Percentiles rank a stretch among this genome's conserved stretches.
Evolutionary conservation across 2,888 invertebrate genomes (phyloP).

Genomic region (Hydroisotoma schaefferi): DNA sequence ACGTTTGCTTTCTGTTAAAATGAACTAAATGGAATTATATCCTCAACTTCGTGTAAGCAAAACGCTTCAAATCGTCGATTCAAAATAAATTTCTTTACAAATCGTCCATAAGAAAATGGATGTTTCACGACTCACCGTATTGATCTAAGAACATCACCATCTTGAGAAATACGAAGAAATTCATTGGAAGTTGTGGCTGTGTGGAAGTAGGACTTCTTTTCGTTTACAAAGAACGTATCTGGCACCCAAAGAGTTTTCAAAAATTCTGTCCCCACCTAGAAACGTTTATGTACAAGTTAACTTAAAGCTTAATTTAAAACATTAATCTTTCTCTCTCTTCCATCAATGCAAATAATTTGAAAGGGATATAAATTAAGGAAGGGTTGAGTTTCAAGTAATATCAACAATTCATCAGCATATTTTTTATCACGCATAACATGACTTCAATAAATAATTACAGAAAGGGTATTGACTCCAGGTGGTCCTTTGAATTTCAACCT

Average conservation of each 20-base stretch:
- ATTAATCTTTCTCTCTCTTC: background rate
- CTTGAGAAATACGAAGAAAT: slow-evolving; percentile 93
- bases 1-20: background rate
- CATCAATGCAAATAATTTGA: background rate
- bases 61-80: background rate
- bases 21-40: background rate
- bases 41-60: background rate
- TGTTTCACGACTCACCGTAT: slow-evolving; percentile 69
- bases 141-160: slow-evolving; percentile 90
- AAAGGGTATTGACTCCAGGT: slow-evolving; percentile 83
- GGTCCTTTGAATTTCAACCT: slow-evolving; percentile 87
- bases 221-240: slow-evolving; percentile 99
- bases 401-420: too few species aligned
- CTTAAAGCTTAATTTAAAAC: background rate
- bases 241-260: slow-evolving; percentile 97
- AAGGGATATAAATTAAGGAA: too few species aligned
- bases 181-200: slow-evolving; percentile 99
- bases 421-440: too few species aligned
- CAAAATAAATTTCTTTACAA: background rate
- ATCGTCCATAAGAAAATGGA: background rate
- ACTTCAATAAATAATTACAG: slow-evolving; percentile 78
- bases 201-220: slow-evolving; percentile 99
- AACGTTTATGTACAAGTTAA: background rate
- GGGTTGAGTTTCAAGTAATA: too few species aligned
- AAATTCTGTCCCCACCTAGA: slow-evolving; percentile 80